phyloP scores from a whole-genome alignment of 2,797 vertebrate species.

The Phoeniculus purpureus region DNA sequence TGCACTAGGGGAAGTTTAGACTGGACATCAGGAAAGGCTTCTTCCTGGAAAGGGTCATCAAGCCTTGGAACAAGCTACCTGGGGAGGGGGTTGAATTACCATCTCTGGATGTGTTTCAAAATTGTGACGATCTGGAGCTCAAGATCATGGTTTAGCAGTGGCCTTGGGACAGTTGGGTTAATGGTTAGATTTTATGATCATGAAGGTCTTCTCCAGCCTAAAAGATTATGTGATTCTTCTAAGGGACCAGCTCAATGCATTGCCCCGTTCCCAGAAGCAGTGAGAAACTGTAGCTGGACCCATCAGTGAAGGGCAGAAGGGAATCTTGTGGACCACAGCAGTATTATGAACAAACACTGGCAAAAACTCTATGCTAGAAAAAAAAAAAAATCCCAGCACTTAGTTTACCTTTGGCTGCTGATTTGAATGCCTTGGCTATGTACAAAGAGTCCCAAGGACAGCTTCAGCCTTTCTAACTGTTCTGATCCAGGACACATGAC shows the following conservation, averaged over 20 bases:
- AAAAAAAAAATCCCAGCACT: background rate
- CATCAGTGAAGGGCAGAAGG: background rate
- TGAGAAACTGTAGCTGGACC: background rate
- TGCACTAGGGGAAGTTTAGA: too few relatives aligned
- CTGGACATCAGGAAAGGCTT: too few relatives aligned
- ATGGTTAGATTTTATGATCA: too few relatives aligned
- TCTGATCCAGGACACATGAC: background rate
- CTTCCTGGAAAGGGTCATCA: too few relatives aligned
- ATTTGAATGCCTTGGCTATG: background rate
- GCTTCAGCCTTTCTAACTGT: background rate
- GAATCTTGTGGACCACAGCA: background rate
- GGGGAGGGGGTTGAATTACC: too few relatives aligned
- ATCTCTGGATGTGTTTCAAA: too few relatives aligned
- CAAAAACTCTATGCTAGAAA: background rate
- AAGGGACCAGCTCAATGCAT: background rate
- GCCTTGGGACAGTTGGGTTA: too few relatives aligned
- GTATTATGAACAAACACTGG: background rate
- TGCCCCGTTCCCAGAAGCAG: background rate
- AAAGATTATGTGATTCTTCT: background rate
- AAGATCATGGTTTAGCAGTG: too few relatives aligned
- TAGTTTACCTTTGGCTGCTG: background rate
- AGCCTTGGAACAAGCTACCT: too few relatives aligned
- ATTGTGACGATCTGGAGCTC: too few relatives aligned
- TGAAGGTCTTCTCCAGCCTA: too few relatives aligned
- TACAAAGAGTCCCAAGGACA: background rate